Percentiles rank a stretch among this genome's conserved stretches.
phyloP scores from a whole-genome alignment of 2,888 invertebrate genomes.

The Thelaira solivaga region DNA sequence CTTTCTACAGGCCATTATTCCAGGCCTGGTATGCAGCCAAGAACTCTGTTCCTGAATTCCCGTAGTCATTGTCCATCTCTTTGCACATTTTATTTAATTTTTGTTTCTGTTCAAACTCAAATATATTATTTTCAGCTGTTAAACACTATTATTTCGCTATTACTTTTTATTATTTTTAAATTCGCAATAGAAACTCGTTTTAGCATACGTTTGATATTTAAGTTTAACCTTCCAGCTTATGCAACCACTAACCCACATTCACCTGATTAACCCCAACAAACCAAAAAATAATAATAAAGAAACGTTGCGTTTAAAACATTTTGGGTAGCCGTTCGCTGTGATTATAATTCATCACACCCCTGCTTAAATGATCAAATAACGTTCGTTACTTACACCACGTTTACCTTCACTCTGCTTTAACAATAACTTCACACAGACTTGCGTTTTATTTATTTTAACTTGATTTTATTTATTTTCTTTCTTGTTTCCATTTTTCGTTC shows the following conservation, averaged over 20 bases:
- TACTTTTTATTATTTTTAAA: no score
- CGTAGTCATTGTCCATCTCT: no score
- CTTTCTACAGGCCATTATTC: no score
- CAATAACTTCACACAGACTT: conserved; percentile 5
- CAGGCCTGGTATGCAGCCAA: no score
- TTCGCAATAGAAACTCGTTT: no score
- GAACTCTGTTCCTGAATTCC: no score
- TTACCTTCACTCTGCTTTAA: conserved; percentile 35
- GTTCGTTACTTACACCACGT: no score
- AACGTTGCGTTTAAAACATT: background rate
- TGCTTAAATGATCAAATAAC: conserved; percentile 1
- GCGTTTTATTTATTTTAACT: conserved; percentile 20
- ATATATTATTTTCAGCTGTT: no score
- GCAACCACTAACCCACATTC: background rate
- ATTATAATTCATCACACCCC: conserved; percentile 23
- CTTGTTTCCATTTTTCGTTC: background rate
- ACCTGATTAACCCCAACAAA: background rate
- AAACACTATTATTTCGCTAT: no score
- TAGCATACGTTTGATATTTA: no score
- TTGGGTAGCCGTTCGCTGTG: background rate
- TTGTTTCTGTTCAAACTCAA: no score
- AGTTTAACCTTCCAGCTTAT: background rate
- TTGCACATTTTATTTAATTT: no score
- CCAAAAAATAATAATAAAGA: background rate
- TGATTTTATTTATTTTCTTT: conserved; percentile 12